Evolutionary conservation across 2,113 vertebrate genomes (phyloP), one percentile per base, ranked within the genome.

Genomic region (Apteryx owenii): DNA sequence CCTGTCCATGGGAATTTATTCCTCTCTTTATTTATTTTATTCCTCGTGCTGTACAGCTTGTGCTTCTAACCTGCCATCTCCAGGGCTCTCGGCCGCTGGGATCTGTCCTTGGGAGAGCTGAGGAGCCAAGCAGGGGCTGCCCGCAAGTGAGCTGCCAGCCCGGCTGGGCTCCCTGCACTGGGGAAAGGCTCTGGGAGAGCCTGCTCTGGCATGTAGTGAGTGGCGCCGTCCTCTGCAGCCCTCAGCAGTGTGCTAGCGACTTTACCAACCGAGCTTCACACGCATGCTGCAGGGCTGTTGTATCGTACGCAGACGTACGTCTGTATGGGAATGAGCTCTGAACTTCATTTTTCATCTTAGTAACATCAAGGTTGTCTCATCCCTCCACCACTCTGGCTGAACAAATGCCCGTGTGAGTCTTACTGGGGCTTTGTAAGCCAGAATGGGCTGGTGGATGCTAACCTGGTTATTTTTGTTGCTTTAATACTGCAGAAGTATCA

Each of bases 1-100:
- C 91, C 76, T 84, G 90, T 93, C 93, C 93, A 88, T 58, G 84
- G 94, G 90, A 95, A 93, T 92, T 85, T 80, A 93, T 95, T 78
- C 88, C 81, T 53, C 81, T 66, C 64, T 85, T 90, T 89, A 14
- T 95, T 91, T 94, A 23, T 88, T 96, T 84, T 91, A 73, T 61
- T 85, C 75, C 54, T 72, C 2, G 7, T 28, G 19, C 60, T 76
- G 40, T 40, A 8, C 1, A 8, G 29, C 44, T 79, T 36, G 18
- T 46, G 81, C 81, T 89, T 77, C 78, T 68, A 83, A 20, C 62
- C 78, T 93, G 92, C 88, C 25, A 4, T 5, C 56, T 51, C 80
- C 65, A 92, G 56, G 16, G 6, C 60, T 14, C 33, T 40, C 0
- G 1, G 23, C 36, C 0, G 1, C 60, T 18, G 60, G 73, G 44